These are phyloP conservation scores for Orthonyx spaldingii DNA, from an alignment of 2,113 vertebrate genomes.

Conservation along the genomic window DNA sequence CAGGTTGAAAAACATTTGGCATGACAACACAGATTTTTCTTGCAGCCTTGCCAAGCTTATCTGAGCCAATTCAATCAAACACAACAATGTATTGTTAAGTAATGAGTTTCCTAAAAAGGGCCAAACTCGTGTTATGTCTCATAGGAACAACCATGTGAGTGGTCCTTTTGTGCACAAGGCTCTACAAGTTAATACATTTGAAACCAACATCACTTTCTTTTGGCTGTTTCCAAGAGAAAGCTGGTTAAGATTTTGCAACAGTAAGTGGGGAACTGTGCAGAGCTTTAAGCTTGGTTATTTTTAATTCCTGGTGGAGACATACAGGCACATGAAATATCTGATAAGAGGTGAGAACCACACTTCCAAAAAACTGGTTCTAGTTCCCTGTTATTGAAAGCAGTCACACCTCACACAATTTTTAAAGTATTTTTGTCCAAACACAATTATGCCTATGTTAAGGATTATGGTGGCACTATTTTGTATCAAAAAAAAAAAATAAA, in stretches of 20 bases:
- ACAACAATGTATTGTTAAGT: slow-evolving; percentile 33
- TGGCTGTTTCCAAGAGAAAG: background rate
- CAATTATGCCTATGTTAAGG: background rate
- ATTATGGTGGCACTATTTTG: background rate
- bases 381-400: background rate
- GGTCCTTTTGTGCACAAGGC: background rate
- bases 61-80: slow-evolving; percentile 3
- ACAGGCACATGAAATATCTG: background rate
- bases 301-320: background rate
- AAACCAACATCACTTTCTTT: background rate
- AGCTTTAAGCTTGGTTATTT: background rate
- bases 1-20: slow-evolving; percentile 26
- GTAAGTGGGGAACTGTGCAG: background rate
- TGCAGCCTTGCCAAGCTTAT: background rate
- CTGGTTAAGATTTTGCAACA: background rate
- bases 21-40: background rate
- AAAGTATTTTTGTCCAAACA: background rate
- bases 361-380: background rate
- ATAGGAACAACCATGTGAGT: slow-evolving; percentile 10
- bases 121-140: slow-evolving; percentile 12
- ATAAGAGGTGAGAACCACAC: background rate
- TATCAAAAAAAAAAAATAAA: background rate
- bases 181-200: slow-evolving; percentile 20
- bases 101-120: slow-evolving; percentile 33
- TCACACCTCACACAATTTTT: background rate